Percentiles rank a stretch among this genome's conserved stretches.
These are phyloP conservation scores for Lagopus leucura DNA, from an alignment of 2,113 vertebrate species.

Conservation along the genomic window DNA sequence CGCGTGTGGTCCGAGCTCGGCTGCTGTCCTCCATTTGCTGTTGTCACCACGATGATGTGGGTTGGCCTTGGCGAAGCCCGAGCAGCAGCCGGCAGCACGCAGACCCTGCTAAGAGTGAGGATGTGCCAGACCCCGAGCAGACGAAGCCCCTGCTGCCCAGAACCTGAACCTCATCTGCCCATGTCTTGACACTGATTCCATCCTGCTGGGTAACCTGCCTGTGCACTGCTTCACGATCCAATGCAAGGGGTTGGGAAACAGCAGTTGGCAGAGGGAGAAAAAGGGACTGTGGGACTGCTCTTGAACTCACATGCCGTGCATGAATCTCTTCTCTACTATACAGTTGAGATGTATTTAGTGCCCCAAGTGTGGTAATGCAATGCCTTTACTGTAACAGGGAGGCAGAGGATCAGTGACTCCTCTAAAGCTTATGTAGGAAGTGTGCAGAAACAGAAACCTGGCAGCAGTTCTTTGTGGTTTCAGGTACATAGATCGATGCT, in stretches of 20 bases:
- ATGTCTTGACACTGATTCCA: fast-evolving
- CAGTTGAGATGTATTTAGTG: background rate
- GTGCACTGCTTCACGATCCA: fast-evolving
- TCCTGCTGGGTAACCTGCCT: background rate
- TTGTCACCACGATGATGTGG: background rate
- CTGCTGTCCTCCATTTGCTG: conserved; percentile 78
- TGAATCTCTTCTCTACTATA: fast-evolving
- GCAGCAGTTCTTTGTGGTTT: background rate
- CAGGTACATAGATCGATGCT: fast-evolving
- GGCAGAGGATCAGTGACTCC: background rate
- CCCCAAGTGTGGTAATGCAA: background rate
- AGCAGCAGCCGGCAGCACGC: background rate
- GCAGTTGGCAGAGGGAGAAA: background rate
- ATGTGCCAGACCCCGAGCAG: background rate
- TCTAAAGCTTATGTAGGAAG: background rate
- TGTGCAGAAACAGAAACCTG: background rate
- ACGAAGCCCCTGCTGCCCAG: background rate
- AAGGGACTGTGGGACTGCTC: background rate
- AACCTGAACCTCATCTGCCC: conserved; percentile 49
- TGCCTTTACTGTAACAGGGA: background rate
- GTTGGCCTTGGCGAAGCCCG: background rate
- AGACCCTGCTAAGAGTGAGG: background rate
- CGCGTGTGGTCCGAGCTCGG: conserved; percentile 78
- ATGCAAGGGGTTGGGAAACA: background rate
- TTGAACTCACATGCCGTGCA: fast-evolving